Base-by-base conservation (phyloP, 2,113 vertebrate species). In the Platysternon megacephalum region DNA sequence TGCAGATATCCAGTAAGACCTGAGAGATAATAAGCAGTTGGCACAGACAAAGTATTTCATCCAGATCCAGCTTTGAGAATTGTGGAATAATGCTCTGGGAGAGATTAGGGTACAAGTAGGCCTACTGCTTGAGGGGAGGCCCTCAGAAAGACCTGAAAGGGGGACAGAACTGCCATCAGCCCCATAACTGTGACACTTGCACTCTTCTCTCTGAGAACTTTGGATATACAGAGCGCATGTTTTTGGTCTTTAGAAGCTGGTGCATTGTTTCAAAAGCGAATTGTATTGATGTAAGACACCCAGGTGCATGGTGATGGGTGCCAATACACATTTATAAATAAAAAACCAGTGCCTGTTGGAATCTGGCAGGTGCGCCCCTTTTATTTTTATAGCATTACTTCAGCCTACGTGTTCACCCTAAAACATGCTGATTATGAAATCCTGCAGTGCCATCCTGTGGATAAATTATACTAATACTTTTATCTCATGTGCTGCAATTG, bases 401-500 rank as follows among this genome's bases (percentile, higher is more conserved):
- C 12, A 21, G 3, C 29, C 17, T 35, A 52, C 13, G 8, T 0
- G 1, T n/a, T 5, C 5, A 26, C 0, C 0, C 42, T 5, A 7
- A 56, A 28, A n/a, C 4, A 11, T 1, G 2, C 49, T 81, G 52
- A 56, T 94, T 97, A 79, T 58, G 44, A 98, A 95, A 94, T 68
- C 87, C 84, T 97, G 42, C 35, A 93, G 82, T 97, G 97, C 95
- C 97, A 97, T 92, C 97, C 95, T 89, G 95, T 97, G 97, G 93
- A 44, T 81, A 79, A 85, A 88, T 65, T 21, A 29, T 90, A 49
- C 48, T 19, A 94, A 10, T n/a, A 29, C n/a, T 82, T 28, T 28
- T n/a, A 24, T 76, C 14, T 76, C 24, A 44, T 13, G 22, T 76
- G 22, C n/a, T 24, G n/a, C 65, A 39, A 8, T 39, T 72, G 65